Evolutionary conservation across 2,113 vertebrate genomes (phyloP), one percentile per base, ranked within the genome.

Genomic region (Cygnus buccinator): DNA sequence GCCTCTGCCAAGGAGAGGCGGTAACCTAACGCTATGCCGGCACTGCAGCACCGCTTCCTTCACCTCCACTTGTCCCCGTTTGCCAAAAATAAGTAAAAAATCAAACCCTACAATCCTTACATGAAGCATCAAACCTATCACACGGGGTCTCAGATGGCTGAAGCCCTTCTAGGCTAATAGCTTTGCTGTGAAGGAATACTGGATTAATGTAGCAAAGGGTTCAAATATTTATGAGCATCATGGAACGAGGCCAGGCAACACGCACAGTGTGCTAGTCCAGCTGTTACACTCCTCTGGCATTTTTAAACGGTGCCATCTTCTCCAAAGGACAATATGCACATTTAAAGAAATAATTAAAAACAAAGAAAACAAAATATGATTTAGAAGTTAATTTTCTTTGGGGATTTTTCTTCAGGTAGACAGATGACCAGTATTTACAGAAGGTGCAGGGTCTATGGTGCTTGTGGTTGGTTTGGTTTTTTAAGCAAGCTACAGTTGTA

Each of bases 401-500:
- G 52, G 86, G 19, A 28, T 13, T 48, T 57, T 85, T 63, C 19
- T 90, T 87, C 68, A 71, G 52, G 48, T 16, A 89, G 77, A 29
- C 33, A 85, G 62, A 50, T 54, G 39, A 87, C 33, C 48, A 54
- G 29, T 68, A 78, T n/a, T 41, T 75, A 89, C 6, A 75, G 58
- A 76, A 75, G 10, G 35, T 31, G 37, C 17, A 21, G 35, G 70
- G 29, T n/a, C 65, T 54, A 39, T 48, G 39, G 52, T 78, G 35
- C 48, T 82, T 87, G 54, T 79, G 31, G 7, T 57, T 54, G 59
- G 21, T 26, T 70, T 46, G 55, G 29, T 20, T 41, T 87, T 91
- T 86, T 6, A 74, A 87, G 77, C 23, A 76, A 90, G 33, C 21
- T 87, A 5, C 72, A 61, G 37, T 43, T 91, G 78, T 87, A 92